These are phyloP conservation scores for Phacellophora camtschatica DNA, from an alignment of 30 jellyfish, hydroid and myxozoan species.

Conservation along the genomic window DNA sequence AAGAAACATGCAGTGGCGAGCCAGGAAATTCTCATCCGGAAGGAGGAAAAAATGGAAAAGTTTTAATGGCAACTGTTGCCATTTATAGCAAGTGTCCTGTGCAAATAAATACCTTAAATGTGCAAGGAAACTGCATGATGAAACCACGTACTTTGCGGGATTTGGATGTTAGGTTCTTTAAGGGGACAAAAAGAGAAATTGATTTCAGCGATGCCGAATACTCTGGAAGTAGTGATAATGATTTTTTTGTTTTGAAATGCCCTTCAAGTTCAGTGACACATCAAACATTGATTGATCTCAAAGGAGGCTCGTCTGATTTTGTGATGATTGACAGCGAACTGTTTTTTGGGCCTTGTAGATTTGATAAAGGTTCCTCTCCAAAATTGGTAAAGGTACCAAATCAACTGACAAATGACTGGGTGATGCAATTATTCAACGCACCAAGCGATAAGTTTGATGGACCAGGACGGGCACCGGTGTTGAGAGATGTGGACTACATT, in stretches of 20 bases:
- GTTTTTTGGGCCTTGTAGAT: neutral
- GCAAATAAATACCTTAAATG: neutral
- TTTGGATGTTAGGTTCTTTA: neutral
- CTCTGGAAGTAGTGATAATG: neutral
- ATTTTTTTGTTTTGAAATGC: neutral
- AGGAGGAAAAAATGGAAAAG: neutral
- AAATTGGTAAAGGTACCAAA: neutral
- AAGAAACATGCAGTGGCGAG: neutral
- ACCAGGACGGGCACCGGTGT: neutral
- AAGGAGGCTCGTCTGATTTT: neutral
- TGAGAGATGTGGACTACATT: neutral
- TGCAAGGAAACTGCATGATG: neutral
- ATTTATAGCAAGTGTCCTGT: neutral
- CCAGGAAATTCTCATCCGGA: neutral
- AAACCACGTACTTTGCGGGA: neutral
- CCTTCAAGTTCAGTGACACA: neutral
- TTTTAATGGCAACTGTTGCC: neutral
- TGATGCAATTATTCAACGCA: neutral
- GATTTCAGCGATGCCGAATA: neutral
- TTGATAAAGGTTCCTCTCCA: neutral
- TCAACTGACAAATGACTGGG: neutral
- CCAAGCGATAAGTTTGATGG: neutral
- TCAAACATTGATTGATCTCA: neutral
- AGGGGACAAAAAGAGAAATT: neutral
- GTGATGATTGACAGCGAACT: neutral